phyloP scores from a whole-genome alignment of 2,113 vertebrate genomes.

The Macrotis lagotis region DNA sequence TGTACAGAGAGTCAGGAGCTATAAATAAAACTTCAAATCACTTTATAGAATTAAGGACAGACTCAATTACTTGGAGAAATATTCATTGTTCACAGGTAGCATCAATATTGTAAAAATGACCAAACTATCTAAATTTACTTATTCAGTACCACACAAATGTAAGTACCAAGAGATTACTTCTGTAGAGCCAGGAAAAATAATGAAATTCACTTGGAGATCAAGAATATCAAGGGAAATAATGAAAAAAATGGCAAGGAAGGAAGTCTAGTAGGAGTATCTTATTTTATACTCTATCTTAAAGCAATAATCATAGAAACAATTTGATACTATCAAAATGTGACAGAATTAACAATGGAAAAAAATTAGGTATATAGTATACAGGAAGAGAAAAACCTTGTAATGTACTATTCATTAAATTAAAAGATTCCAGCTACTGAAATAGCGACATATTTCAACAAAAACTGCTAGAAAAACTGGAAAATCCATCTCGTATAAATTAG shows the following conservation, averaged over 20 bases:
- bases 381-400: neutral
- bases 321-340: neutral
- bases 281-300: neutral
- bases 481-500: conserved; percentile 31
- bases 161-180: neutral
- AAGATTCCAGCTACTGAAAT: neutral
- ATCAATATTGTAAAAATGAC: neutral
- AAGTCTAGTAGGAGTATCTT: neutral
- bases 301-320: neutral
- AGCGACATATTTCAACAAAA: neutral
- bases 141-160: neutral
- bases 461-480: conserved; percentile 38
- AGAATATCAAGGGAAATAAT: neutral
- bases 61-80: neutral
- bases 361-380: neutral
- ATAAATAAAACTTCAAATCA: neutral
- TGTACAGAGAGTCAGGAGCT: neutral
- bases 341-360: neutral
- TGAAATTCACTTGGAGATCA: neutral
- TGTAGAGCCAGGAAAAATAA: neutral
- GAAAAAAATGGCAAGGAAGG: neutral
- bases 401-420: neutral
- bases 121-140: neutral
- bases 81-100: neutral
- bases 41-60: neutral